Conservation (phyloP, 2,888 invertebrate species). For the Lasioglossum lativentre region DNA sequence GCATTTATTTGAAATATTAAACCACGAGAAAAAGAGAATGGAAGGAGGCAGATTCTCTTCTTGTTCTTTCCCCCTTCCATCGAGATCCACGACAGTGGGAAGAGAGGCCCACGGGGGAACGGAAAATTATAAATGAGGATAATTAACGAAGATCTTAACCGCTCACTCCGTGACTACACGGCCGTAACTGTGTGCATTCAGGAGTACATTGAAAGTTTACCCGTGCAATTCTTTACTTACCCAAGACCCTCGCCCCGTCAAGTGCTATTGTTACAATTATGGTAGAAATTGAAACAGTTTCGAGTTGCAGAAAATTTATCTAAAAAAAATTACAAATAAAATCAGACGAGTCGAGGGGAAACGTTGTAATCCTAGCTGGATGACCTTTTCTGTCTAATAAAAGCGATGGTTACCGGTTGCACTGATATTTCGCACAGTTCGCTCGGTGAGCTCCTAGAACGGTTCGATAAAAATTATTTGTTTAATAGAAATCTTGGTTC, state of each 20-base stretch:
- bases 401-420: not conserved
- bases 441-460: not conserved
- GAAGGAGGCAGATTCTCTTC: slow-evolving; percentile 61
- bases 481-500: not conserved
- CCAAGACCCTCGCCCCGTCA: not conserved
- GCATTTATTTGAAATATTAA: slow-evolving; percentile 84
- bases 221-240: slow-evolving; percentile 41
- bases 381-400: not conserved
- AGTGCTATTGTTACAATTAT: not conserved
- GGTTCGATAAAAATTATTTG: not conserved
- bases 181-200: slow-evolving; percentile 63
- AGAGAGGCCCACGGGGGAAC: slow-evolving; percentile 59
- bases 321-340: slow-evolving; percentile 12
- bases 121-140: slow-evolving; percentile 82
- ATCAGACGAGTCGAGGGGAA: not conserved
- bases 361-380: not conserved
- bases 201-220: slow-evolving; percentile 44
- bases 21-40: slow-evolving; percentile 72
- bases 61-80: slow-evolving; percentile 57
- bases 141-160: slow-evolving; percentile 82
- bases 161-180: slow-evolving; percentile 79
- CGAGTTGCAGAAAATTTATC: not conserved
- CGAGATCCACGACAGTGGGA: slow-evolving; percentile 45
- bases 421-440: not conserved
- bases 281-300: not conserved